Evolutionary conservation across 2,797 vertebrate species (phyloP), one percentile per base, ranked within the genome.

Genomic region (Craterocephalus amniculus): DNA sequence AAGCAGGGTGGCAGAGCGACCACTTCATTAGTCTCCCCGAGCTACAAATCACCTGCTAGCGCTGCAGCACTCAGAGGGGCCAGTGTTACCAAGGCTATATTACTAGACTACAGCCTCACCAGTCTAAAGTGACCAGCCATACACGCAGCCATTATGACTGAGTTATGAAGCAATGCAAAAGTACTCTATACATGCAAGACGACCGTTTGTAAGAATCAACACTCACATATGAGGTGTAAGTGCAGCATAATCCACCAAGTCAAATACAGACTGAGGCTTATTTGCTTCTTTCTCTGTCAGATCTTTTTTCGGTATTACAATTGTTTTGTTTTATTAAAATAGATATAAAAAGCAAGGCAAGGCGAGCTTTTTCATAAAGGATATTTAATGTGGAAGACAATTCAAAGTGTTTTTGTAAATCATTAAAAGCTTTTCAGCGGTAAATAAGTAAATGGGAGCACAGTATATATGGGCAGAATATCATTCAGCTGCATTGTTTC

Each of bases 11-110:
- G 94, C 94, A 93, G 88, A 88, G 91, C 92, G 87, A 95, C 92
- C 93, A 92, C 94, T 95, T 95, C 94, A 95, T 95, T 95, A 95
- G 95, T 94, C 93, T 95, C 92, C 85, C 74, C 14, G 78, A 80
- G 89, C 92, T 83, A 95, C 94, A 94, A 95, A 95, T 95, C 94
- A 94, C 90, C 89, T 79, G 85, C 86, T 88, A 77, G 81, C 78
- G 78, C 85, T 63, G 85, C 81, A 66, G 88, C 83, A 85, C 92
- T 92, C 88, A 81, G 74, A 85, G 85, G 87, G 81, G 75, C 89
- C 52, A 66, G 76, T 74, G 70, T 85, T 88, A 86, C 85, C 85
- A 67, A 61, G 43, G 72, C 84, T 70, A 68, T 89, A 86, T 86
- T 88, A 87, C 86, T n/a, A 71, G 29, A 62, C 71, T 69, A 75